Conservation (phyloP, 2,113 vertebrate species). For the Callipepla californica region DNA sequence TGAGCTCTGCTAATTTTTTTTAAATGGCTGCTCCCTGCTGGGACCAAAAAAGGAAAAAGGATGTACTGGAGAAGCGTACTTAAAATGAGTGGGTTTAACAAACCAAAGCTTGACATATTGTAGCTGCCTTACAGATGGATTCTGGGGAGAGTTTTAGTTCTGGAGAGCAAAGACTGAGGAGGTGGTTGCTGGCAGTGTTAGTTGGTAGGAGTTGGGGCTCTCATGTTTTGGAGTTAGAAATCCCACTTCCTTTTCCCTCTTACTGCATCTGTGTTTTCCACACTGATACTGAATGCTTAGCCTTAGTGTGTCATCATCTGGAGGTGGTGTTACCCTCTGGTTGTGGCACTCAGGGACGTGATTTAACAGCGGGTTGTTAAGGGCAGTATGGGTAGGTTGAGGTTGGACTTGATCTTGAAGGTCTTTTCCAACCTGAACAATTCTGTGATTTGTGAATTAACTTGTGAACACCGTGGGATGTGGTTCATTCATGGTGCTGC, state of each 20-base stretch:
- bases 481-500: accelerated
- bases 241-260: background rate
- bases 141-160: background rate
- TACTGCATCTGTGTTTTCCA: background rate
- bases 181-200: background rate
- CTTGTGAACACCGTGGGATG: accelerated
- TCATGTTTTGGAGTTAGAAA: background rate
- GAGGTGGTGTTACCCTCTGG: no score
- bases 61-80: background rate
- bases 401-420: no score
- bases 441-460: no score
- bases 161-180: background rate
- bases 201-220: background rate
- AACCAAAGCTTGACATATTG: background rate
- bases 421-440: no score
- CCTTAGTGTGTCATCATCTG: background rate
- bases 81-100: background rate
- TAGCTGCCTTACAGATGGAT: background rate
- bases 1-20: background rate
- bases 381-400: no score
- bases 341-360: no score
- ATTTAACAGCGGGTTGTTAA: no score
- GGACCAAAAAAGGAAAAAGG: background rate
- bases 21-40: background rate
- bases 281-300: background rate